These are phyloP conservation scores for Melanotaenia nigrans DNA, from an alignment of 2,797 vertebrate genomes.

Conservation along the genomic window DNA sequence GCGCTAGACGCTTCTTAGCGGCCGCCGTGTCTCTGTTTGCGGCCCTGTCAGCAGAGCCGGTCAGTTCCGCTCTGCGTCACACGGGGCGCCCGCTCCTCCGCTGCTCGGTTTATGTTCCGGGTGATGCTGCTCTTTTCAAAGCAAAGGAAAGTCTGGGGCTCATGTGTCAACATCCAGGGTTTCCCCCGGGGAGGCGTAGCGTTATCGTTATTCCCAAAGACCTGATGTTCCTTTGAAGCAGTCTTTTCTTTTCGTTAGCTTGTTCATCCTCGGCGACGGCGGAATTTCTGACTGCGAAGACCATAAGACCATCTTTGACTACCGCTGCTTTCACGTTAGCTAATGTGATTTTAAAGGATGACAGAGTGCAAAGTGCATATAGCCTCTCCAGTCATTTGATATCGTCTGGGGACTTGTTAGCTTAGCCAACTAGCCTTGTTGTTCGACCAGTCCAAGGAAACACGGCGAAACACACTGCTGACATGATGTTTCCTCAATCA, in stretches of 20 bases:
- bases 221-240: slow-evolving; percentile 44
- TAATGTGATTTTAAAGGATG: slow-evolving; percentile 73
- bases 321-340: slow-evolving; percentile 57
- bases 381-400: slow-evolving; percentile 68
- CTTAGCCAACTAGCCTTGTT: slow-evolving; percentile 72
- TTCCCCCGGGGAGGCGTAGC: slow-evolving; percentile 70
- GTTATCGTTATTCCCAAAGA: slow-evolving; percentile 59
- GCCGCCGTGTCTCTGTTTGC: neutral
- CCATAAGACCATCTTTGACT: slow-evolving; percentile 30
- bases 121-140: slow-evolving; percentile 72
- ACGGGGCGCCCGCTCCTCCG: slow-evolving; percentile 70
- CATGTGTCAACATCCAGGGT: slow-evolving; percentile 79
- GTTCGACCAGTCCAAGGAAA: slow-evolving; percentile 45
- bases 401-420: slow-evolving; percentile 71
- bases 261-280: slow-evolving; percentile 18
- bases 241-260: slow-evolving; percentile 20
- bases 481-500: slow-evolving; percentile 99
- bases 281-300: neutral
- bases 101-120: slow-evolving; percentile 68
- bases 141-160: slow-evolving; percentile 72
- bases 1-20: too few species aligned
- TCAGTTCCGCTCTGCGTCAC: slow-evolving; percentile 64
- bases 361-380: slow-evolving; percentile 73
- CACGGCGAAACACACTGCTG: slow-evolving; percentile 79
- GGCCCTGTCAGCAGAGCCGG: slow-evolving; percentile 22